Percentiles rank a stretch among this genome's conserved stretches.
phyloP scores from a whole-genome alignment of 2,888 invertebrate genomes.

The Eilema sororculum region DNA sequence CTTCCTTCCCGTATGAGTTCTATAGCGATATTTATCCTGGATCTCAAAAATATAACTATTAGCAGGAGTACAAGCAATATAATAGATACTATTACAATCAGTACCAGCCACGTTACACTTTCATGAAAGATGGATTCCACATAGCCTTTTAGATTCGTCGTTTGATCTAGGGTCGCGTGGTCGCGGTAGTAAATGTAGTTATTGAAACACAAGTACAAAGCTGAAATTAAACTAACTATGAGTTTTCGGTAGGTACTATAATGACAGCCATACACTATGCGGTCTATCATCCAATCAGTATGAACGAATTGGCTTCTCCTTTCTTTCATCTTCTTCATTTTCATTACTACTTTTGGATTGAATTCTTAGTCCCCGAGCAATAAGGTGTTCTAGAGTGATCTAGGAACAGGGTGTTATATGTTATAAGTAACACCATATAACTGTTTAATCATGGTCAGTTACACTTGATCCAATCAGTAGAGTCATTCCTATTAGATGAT shows the following conservation, averaged over 20 bases:
- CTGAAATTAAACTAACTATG: slow-evolving; percentile 66
- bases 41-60: slow-evolving; percentile 93
- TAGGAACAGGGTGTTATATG: too few relatives aligned
- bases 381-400: too few relatives aligned
- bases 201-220: slow-evolving; percentile 87
- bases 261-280: not conserved
- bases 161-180: slow-evolving; percentile 66
- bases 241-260: not conserved
- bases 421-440: too few relatives aligned
- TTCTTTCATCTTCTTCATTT: too few relatives aligned
- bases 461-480: not conserved
- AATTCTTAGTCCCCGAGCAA: too few relatives aligned
- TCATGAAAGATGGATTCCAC: slow-evolving; percentile 84
- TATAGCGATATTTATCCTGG: slow-evolving; percentile 94
- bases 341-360: too few relatives aligned
- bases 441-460: not conserved
- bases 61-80: slow-evolving; percentile 89
- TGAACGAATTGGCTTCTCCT: not conserved
- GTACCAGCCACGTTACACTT: slow-evolving; percentile 89
- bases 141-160: slow-evolving; percentile 74
- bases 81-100: slow-evolving; percentile 89
- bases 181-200: slow-evolving; percentile 87
- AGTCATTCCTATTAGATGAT: not conserved
- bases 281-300: not conserved
- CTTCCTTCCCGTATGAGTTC: slow-evolving; percentile 96